Conservation (phyloP, 2,113 vertebrate genomes). For the Pteronura brasiliensis region DNA sequence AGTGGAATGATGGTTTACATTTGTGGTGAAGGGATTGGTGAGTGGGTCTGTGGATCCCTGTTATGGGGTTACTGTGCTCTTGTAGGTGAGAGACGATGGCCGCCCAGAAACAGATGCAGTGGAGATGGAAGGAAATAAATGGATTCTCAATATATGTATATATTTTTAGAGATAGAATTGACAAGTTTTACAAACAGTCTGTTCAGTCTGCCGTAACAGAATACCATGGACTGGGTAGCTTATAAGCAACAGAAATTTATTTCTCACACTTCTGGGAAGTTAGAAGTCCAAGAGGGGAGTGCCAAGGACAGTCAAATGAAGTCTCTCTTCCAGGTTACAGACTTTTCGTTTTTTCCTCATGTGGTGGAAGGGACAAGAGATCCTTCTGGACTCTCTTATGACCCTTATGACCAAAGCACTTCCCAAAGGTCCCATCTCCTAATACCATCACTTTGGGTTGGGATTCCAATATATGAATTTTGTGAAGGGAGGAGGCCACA, state of each 20-base stretch:
- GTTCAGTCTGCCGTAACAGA: not conserved
- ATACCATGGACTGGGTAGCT: not conserved
- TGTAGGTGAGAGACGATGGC: not conserved
- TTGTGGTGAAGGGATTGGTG: not conserved
- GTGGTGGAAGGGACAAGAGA: not conserved
- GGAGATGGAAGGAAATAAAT: not conserved
- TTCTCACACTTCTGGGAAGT: not conserved
- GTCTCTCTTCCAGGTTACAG: not conserved
- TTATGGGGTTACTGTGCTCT: not conserved
- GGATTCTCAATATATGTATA: not conserved
- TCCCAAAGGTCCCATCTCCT: not conserved
- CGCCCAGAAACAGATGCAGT: not conserved
- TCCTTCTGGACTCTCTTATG: not conserved
- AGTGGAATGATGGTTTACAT: not conserved
- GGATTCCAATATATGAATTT: not conserved
- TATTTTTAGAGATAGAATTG: not conserved
- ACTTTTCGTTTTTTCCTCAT: not conserved
- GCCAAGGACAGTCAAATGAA: not conserved
- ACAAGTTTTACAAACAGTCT: not conserved
- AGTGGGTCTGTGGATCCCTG: not conserved
- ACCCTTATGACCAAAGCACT: not conserved
- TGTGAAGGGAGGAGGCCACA: not conserved
- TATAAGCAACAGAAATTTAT: not conserved
- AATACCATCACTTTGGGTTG: not conserved
- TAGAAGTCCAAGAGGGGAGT: not conserved